These are phyloP conservation scores for Nebria ingens DNA, from an alignment of 1,140 invertebrate genomes.

Conservation along the genomic window DNA sequence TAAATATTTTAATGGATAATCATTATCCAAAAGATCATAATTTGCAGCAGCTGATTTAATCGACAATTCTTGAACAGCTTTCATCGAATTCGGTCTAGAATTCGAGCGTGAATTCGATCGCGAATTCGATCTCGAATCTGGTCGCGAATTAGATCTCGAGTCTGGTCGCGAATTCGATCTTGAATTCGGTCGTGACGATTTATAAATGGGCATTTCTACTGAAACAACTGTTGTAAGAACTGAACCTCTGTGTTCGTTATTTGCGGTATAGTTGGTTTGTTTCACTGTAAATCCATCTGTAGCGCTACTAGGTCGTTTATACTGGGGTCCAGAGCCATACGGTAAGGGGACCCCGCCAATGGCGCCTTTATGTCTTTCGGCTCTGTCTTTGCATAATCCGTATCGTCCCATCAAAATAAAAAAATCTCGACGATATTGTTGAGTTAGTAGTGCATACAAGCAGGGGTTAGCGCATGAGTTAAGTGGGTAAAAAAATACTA, in stretches of 20 bases:
- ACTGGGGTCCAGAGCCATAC: conserved; percentile 22
- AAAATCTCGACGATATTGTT: conserved; percentile 73
- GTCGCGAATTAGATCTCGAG: no score
- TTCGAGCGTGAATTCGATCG: neutral
- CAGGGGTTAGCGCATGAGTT: conserved; percentile 89
- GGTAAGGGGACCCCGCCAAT: conserved; percentile 27
- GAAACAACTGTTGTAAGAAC: conserved; percentile 23
- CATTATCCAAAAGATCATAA: neutral
- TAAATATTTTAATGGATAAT: neutral
- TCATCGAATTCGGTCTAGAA: neutral
- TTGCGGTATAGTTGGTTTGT: conserved; percentile 12
- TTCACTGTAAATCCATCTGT: conserved; percentile 15
- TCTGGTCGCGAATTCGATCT: neutral
- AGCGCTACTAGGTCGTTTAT: conserved; percentile 18
- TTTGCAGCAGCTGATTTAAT: neutral
- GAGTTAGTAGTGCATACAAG: conserved; percentile 79
- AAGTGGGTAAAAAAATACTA: conserved; percentile 88
- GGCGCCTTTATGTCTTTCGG: conserved; percentile 23
- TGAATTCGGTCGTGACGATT: neutral
- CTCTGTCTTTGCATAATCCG: conserved; percentile 37
- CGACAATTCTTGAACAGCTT: neutral
- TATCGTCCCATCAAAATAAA: conserved; percentile 52
- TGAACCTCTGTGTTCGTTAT: conserved; percentile 20
- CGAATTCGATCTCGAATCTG: neutral
- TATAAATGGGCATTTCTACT: conserved; percentile 21